phyloP scores from a whole-genome alignment of 1,140 invertebrate species.

The Euborellia annulipes region DNA sequence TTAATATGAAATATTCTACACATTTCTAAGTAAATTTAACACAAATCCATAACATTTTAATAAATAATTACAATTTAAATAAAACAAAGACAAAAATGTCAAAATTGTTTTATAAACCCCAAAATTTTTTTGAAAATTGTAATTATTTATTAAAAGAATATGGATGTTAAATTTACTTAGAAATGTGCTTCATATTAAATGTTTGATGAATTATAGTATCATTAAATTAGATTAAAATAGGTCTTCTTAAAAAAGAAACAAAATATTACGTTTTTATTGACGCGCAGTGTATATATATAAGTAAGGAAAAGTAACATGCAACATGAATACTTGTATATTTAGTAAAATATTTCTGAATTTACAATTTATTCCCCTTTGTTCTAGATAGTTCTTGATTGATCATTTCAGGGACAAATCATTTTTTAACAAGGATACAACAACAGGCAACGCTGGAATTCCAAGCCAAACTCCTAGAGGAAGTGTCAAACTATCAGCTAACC shows the following conservation, averaged over 20 bases:
- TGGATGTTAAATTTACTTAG: neutral
- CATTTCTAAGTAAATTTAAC: no score
- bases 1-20: no score
- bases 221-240: no score
- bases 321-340: no score
- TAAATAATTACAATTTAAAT: neutral
- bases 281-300: no score
- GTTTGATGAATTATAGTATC: no score
- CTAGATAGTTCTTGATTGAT: no score
- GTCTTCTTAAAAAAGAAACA: neutral
- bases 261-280: neutral
- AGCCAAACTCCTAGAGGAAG: constrained; percentile 77
- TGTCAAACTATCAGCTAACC: constrained; percentile 75
- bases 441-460: constrained; percentile 78
- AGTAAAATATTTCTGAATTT: no score
- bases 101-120: neutral
- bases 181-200: no score
- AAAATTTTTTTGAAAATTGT: constrained; percentile 4
- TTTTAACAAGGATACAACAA: constrained; percentile 69
- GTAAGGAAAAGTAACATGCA: no score
- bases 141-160: constrained; percentile 3
- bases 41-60: constrained; percentile 1
- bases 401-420: no score
- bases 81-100: neutral
- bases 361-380: no score